These are phyloP conservation scores for Chloroclysta siterata DNA, from an alignment of 2,888 invertebrate genomes.

Conservation along the genomic window DNA sequence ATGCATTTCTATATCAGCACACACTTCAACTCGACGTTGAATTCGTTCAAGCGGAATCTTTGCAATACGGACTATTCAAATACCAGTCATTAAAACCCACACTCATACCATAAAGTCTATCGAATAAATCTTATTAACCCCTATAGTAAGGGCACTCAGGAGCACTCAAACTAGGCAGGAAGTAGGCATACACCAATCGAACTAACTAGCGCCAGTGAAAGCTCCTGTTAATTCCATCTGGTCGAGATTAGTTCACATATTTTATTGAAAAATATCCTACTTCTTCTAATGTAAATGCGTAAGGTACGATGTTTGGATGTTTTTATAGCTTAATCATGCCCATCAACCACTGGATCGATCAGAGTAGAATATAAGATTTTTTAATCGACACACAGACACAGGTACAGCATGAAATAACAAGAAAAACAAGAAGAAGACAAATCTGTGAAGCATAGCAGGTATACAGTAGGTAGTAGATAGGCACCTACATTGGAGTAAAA, in stretches of 20 bases:
- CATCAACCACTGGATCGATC: too few relatives aligned
- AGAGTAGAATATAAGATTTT: too few relatives aligned
- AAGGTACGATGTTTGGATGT: too few relatives aligned
- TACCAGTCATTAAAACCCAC: slow-evolving; percentile 6
- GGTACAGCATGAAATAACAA: too few relatives aligned
- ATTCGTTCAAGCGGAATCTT: not conserved
- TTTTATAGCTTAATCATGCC: too few relatives aligned
- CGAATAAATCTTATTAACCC: slow-evolving; percentile 18
- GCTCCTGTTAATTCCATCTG: slow-evolving; percentile 35
- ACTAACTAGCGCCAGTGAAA: slow-evolving; percentile 50
- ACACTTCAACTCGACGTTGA: not conserved
- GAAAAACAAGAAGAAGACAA: too few relatives aligned
- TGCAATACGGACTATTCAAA: not conserved
- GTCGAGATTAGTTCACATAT: slow-evolving; percentile 2
- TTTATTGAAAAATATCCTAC: slow-evolving; percentile 13
- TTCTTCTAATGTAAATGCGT: too few relatives aligned
- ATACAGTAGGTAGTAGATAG: too few relatives aligned
- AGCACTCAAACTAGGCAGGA: slow-evolving; percentile 27
- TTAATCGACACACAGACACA: too few relatives aligned
- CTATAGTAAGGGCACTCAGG: slow-evolving; percentile 6
- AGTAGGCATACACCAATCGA: slow-evolving; percentile 34
- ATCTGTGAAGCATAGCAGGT: too few relatives aligned
- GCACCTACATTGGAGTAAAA: too few relatives aligned
- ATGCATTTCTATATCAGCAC: not conserved
- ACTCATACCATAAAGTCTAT: slow-evolving; percentile 9